These are phyloP conservation scores for Microcebus griseorufus DNA, from an alignment of 2,113 vertebrate genomes.

Conservation along the genomic window DNA sequence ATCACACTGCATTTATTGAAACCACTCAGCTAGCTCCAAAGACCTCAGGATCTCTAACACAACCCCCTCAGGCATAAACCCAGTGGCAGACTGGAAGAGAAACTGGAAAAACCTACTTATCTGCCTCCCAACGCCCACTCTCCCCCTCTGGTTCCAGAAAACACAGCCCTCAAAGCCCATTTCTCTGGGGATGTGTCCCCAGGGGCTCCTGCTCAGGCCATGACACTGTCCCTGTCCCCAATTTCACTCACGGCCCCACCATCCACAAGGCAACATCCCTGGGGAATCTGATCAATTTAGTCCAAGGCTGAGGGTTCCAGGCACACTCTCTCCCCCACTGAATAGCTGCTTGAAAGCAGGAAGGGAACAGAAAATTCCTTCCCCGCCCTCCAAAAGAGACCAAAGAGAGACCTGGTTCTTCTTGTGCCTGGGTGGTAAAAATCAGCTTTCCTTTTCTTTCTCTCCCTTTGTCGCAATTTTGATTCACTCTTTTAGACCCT, in stretches of 20 bases:
- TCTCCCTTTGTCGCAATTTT: neutral
- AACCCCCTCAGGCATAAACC: neutral
- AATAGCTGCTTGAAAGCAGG: neutral
- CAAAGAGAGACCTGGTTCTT: neutral
- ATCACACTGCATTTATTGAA: neutral
- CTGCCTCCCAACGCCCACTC: neutral
- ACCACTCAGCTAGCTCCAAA: neutral
- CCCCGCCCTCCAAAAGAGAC: neutral
- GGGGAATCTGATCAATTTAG: constrained; percentile 60
- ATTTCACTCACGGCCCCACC: constrained; percentile 54
- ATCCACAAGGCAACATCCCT: constrained; percentile 34
- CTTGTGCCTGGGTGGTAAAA: neutral
- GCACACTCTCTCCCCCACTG: neutral
- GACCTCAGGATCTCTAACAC: neutral
- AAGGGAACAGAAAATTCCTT: neutral
- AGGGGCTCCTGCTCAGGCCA: constrained; percentile 25
- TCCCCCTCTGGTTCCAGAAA: neutral
- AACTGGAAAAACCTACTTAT: neutral
- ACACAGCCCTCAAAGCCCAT: constrained; percentile 49
- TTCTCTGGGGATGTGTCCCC: constrained; percentile 43
- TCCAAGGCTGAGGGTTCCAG: neutral
- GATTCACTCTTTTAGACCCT: no score
- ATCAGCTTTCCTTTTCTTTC: neutral
- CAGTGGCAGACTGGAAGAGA: neutral
- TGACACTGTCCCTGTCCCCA: constrained; percentile 51